phyloP scores from a whole-genome alignment of 2,888 invertebrate species.

The Autographa pulchrina region DNA sequence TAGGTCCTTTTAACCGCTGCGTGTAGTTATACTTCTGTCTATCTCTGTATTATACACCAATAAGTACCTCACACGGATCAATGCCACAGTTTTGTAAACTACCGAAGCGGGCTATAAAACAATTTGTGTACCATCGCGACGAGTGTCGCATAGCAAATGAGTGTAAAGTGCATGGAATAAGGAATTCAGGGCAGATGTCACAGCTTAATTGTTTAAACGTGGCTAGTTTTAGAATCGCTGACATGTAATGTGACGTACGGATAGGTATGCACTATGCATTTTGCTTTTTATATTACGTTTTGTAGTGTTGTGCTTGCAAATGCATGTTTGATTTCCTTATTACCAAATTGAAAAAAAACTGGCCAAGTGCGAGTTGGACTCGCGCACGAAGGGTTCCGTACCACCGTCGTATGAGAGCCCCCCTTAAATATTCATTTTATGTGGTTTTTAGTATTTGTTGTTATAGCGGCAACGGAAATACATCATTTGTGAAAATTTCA shows the following conservation, averaged over 20 bases:
- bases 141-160: conserved; percentile 38
- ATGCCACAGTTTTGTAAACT: conserved; percentile 44
- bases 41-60: too few species aligned
- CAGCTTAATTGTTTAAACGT: conserved; percentile 50
- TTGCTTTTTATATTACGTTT: not conserved
- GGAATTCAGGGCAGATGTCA: conserved; percentile 36
- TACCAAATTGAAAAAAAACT: too few species aligned
- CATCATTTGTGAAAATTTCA: too few species aligned
- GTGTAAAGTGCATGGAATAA: conserved; percentile 34
- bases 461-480: too few species aligned
- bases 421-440: too few species aligned
- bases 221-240: not conserved
- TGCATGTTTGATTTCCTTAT: too few species aligned
- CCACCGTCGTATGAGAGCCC: too few species aligned
- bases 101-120: conserved; percentile 23
- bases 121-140: conserved; percentile 27
- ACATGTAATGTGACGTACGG: not conserved
- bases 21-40: conserved; percentile 26
- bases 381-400: too few species aligned
- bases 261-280: not conserved
- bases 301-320: not conserved
- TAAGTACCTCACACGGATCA: conserved; percentile 20
- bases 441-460: too few species aligned
- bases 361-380: too few species aligned
- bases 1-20: not conserved